Percentiles rank a stretch among this genome's conserved stretches.
phyloP scores from a whole-genome alignment of 2,797 vertebrate genomes.

The Protosalanx chinensis region DNA sequence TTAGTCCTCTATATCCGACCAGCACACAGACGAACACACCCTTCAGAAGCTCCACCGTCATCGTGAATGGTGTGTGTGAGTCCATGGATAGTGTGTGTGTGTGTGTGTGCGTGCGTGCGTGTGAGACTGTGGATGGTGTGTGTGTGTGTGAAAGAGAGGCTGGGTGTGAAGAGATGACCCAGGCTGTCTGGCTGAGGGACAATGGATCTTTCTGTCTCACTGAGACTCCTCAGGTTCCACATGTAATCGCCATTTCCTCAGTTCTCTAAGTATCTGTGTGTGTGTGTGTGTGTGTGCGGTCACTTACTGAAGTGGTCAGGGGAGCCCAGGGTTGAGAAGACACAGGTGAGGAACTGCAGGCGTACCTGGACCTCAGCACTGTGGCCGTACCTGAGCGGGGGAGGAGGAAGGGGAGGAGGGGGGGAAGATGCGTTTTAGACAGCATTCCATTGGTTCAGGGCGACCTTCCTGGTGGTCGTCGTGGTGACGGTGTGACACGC shows the following conservation, averaged over 20 bases:
- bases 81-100: not conserved
- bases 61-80: too few species aligned
- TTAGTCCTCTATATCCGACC: too few species aligned
- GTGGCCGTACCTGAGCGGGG: conserved; percentile 88
- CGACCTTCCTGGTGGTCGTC: too few species aligned
- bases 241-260: not conserved
- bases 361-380: conserved; percentile 98
- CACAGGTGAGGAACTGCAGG: conserved; percentile 96
- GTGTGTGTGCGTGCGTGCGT: not conserved
- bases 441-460: not conserved
- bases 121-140: not conserved
- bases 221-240: conserved; percentile 13
- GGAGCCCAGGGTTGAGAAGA: conserved; percentile 97
- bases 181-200: not conserved
- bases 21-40: not conserved
- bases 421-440: not conserved
- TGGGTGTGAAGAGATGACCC: too few species aligned
- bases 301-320: conserved; percentile 97
- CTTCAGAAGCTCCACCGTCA: too few species aligned
- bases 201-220: conserved; percentile 7
- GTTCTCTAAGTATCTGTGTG: not conserved
- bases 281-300: not conserved
- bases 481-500: too few species aligned
- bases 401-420: not conserved
- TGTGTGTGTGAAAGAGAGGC: not conserved